These are phyloP conservation scores for Folsomia candida DNA, from an alignment of 2,888 invertebrate genomes.

Conservation along the genomic window DNA sequence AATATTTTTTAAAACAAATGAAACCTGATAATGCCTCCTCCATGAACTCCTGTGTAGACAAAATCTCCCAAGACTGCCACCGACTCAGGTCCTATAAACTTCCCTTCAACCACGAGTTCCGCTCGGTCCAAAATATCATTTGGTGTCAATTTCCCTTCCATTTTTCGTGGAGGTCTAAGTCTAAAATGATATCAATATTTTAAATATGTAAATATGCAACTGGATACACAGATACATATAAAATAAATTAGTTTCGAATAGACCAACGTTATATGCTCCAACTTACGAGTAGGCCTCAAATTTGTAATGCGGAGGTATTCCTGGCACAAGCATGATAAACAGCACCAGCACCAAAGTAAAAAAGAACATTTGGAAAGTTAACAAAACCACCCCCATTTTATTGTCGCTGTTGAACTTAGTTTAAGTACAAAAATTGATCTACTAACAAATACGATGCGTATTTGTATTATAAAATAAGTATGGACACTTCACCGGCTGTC, in stretches of 20 bases:
- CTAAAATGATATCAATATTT: conserved; percentile 53
- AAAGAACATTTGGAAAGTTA: conserved; percentile 30
- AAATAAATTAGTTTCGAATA: conserved; percentile 5
- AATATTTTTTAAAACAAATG: too few relatives aligned
- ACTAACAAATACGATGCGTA: too few relatives aligned
- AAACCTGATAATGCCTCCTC: conserved; percentile 75
- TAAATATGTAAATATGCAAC: background rate
- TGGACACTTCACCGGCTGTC: too few relatives aligned
- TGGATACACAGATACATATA: background rate
- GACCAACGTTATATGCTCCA: too few relatives aligned
- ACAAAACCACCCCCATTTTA: too few relatives aligned
- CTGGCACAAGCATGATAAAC: conserved; percentile 66
- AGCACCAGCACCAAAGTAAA: conserved; percentile 41
- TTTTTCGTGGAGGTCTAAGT: conserved; percentile 57
- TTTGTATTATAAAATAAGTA: too few relatives aligned
- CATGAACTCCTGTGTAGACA: conserved; percentile 74
- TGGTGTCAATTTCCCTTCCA: conserved; percentile 62
- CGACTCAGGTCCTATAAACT: conserved; percentile 76
- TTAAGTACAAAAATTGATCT: too few relatives aligned
- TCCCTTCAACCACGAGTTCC: conserved; percentile 63
- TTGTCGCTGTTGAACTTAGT: too few relatives aligned
- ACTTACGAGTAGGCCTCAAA: conserved; percentile 68
- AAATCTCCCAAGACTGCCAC: conserved; percentile 72
- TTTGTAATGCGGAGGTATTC: conserved; percentile 70
- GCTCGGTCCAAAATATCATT: conserved; percentile 72